Percentiles rank a stretch among this genome's conserved stretches.
These are phyloP conservation scores for Bugulina stolonifera DNA, from an alignment of 2,888 invertebrate genomes.

Conservation along the genomic window DNA sequence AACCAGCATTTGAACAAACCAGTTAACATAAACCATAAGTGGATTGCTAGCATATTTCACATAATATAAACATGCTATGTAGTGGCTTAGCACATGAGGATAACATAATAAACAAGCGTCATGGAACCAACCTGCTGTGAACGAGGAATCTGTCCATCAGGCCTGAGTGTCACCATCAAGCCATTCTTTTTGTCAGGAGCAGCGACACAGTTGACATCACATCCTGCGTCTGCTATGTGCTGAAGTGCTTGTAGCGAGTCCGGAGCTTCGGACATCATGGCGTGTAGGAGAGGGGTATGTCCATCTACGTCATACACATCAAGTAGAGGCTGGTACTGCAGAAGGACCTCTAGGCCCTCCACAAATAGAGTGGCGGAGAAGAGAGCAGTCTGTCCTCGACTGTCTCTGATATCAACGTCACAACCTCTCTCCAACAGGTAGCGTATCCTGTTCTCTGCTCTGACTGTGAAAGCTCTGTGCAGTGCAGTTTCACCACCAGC, in stretches of 20 bases:
- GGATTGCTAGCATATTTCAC: no score
- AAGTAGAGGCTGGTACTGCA: neutral
- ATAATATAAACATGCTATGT: no score
- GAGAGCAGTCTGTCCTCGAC: constrained; percentile 18
- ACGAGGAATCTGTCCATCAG: constrained; percentile 13
- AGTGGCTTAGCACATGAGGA: no score
- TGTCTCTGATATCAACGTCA: constrained; percentile 20
- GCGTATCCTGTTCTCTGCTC: neutral
- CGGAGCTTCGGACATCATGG: constrained; percentile 14
- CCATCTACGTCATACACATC: constrained; percentile 18
- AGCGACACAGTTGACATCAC: neutral
- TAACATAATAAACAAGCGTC: no score
- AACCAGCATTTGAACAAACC: no score
- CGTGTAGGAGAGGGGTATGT: neutral
- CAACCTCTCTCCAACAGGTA: neutral
- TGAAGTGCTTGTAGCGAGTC: neutral
- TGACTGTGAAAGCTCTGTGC: neutral
- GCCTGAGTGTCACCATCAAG: constrained; percentile 1
- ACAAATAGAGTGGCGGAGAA: neutral
- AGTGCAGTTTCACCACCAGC: constrained; percentile 15
- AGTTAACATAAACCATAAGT: no score
- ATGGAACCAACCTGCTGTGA: neutral
- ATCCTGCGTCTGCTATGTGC: neutral
- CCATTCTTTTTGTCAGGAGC: neutral
- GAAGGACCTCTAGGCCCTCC: constrained; percentile 6